Evolutionary conservation across 2,113 vertebrate species (phyloP).

Genomic region (Etheostoma spectabile): DNA sequence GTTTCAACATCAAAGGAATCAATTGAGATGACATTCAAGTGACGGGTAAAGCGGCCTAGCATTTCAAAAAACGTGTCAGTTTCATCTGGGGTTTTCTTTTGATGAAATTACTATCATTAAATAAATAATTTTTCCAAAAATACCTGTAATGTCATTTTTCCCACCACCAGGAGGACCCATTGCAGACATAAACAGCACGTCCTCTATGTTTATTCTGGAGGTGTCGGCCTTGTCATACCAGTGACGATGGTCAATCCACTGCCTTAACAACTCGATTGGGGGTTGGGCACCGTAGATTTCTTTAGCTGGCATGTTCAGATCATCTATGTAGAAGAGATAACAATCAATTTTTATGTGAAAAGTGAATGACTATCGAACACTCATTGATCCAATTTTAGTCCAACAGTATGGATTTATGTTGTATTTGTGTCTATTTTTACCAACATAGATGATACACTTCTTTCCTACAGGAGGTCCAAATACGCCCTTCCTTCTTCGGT

Average conservation of each 20-base stretch:
- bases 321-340: constrained; percentile 80
- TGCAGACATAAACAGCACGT: constrained; percentile 89
- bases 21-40: constrained; percentile 91
- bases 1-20: constrained; percentile 90
- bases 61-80: constrained; percentile 20
- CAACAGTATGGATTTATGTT: neutral
- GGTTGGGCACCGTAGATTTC: constrained; percentile 94
- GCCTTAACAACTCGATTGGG: constrained; percentile 92
- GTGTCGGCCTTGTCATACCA: constrained; percentile 95
- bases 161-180: constrained; percentile 96
- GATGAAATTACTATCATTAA: neutral
- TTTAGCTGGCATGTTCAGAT: constrained; percentile 96
- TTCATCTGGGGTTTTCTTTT: neutral
- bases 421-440: constrained; percentile 77
- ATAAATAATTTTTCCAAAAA: neutral
- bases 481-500: constrained; percentile 89
- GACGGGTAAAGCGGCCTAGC: constrained; percentile 92
- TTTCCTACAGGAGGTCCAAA: constrained; percentile 91
- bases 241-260: constrained; percentile 92
- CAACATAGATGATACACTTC: constrained; percentile 92
- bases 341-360: neutral
- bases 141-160: constrained; percentile 94
- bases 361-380: neutral
- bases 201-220: constrained; percentile 84
- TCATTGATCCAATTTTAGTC: neutral